Conservation (phyloP, 2,113 vertebrate species). For the Corvus cornix region DNA sequence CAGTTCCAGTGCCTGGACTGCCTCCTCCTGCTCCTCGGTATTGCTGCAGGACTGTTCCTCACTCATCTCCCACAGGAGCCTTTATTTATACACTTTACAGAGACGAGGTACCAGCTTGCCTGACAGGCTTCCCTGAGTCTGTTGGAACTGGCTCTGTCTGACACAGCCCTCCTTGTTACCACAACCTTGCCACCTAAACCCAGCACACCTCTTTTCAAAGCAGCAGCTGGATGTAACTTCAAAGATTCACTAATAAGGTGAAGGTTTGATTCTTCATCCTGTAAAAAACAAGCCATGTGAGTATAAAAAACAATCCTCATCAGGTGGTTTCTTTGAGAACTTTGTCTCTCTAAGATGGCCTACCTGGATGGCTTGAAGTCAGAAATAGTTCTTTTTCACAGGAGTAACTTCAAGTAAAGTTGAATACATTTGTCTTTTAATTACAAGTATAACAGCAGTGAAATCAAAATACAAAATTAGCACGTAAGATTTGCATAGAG, state of each 20-base stretch:
- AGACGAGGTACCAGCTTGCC: background rate
- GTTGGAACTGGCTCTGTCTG: background rate
- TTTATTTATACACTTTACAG: background rate
- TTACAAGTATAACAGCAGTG: constrained; percentile 40
- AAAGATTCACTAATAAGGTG: background rate
- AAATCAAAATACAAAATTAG: constrained; percentile 59
- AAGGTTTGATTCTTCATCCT: background rate
- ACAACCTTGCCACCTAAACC: background rate
- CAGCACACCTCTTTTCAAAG: background rate
- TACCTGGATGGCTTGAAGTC: background rate
- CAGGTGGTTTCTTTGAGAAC: background rate
- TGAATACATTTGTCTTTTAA: constrained; percentile 47
- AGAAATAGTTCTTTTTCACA: background rate
- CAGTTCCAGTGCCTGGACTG: background rate
- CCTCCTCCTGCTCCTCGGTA: background rate
- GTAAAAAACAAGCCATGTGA: background rate
- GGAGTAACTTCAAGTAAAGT: constrained; percentile 8
- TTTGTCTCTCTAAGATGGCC: background rate
- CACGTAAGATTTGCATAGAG: constrained; percentile 52
- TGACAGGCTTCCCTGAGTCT: background rate
- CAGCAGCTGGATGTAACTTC: background rate
- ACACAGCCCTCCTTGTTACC: background rate
- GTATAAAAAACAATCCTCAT: background rate
- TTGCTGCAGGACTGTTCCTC: background rate
- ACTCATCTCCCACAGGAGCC: background rate